Conservation (phyloP, 2,113 vertebrate species). For the Petrocephalus microphthalmus region DNA sequence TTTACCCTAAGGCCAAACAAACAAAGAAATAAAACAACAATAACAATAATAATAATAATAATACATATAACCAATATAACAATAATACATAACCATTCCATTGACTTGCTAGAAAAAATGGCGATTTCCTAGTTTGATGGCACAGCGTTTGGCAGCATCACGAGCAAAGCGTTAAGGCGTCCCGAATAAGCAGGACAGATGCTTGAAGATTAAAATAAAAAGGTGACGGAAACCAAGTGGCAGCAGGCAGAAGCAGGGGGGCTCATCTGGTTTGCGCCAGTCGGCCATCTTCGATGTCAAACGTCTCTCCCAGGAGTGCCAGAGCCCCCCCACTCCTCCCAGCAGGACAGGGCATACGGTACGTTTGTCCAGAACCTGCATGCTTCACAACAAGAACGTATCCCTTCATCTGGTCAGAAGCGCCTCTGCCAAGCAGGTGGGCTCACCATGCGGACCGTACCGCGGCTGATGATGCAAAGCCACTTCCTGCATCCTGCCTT, state of each 20-base stretch:
- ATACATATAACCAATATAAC: no score
- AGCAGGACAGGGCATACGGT: background rate
- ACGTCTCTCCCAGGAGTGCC: conserved; percentile 21
- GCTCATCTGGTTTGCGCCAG: conserved; percentile 59
- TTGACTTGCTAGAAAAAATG: background rate
- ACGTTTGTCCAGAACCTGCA: conserved; percentile 35
- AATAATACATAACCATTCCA: background rate
- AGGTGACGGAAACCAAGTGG: background rate
- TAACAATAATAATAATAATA: no score
- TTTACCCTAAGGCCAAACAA: background rate
- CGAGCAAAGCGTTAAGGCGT: background rate
- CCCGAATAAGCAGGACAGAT: background rate
- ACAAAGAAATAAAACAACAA: no score
- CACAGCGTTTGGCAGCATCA: background rate
- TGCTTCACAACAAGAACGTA: background rate
- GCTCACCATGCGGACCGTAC: background rate
- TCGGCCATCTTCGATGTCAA: background rate
- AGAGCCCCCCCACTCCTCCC: conserved; percentile 19
- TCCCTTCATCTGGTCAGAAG: background rate
- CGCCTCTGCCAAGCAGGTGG: background rate
- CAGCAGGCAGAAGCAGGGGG: conserved; percentile 32
- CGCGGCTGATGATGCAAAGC: background rate
- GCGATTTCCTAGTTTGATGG: background rate
- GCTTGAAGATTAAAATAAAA: conserved; percentile 68
- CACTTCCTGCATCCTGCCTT: background rate